Percentiles rank a stretch among this genome's conserved stretches.
Evolutionary conservation across 1,140 invertebrate species (phyloP).

Genomic region (Brachystomella parvula): DNA sequence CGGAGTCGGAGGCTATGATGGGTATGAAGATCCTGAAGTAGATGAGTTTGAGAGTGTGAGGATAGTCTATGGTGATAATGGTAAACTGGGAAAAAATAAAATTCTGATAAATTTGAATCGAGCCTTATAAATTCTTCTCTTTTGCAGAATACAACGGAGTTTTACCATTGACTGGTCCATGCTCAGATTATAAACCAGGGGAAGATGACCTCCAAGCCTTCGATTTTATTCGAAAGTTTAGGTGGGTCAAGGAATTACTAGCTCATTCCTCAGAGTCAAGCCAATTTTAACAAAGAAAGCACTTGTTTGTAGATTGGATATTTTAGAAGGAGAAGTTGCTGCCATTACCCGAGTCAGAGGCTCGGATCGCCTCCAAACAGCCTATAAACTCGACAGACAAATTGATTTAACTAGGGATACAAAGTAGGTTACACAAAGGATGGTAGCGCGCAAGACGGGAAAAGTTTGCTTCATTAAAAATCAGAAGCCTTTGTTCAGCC

Average conservation of each 20-base stretch:
- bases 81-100: conserved; percentile 20
- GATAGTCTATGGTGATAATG: conserved; percentile 33
- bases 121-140: not conserved
- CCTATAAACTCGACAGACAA: conserved; percentile 61
- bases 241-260: conserved; percentile 11
- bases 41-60: conserved; percentile 37
- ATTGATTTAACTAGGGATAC: conserved; percentile 62
- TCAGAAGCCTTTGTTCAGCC: no score
- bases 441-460: no score
- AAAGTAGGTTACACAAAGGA: conserved; percentile 55
- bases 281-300: not conserved
- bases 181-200: conserved; percentile 56
- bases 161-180: conserved; percentile 46
- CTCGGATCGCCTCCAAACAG: conserved; percentile 64
- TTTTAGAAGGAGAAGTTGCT: conserved; percentile 51
- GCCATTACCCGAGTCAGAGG: conserved; percentile 62
- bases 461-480: no score
- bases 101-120: not conserved
- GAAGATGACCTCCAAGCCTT: conserved; percentile 68
- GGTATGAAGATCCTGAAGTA: conserved; percentile 34
- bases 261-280: not conserved
- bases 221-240: conserved; percentile 68
- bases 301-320: conserved; percentile 49
- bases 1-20: conserved; percentile 10
- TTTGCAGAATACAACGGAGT: conserved; percentile 29